Percentiles rank a stretch among this genome's conserved stretches.
Conservation (phyloP, 2,888 invertebrate species). For the Amphipoea oculea region DNA sequence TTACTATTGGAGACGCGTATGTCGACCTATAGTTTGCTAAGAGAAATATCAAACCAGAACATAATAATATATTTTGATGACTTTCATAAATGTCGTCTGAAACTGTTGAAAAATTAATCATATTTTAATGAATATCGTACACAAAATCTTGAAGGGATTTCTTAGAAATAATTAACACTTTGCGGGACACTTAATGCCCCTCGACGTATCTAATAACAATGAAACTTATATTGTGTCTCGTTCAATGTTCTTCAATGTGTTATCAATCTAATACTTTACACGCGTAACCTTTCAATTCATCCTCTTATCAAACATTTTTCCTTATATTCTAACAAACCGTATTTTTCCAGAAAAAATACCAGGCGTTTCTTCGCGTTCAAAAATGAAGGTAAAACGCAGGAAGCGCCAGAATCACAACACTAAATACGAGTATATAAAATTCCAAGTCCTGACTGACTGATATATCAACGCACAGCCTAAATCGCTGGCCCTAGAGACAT, state of each 20-base stretch:
- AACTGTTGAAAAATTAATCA: background rate
- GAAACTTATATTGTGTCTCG: too few species aligned
- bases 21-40: background rate
- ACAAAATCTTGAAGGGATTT: background rate
- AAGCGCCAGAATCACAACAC: too few species aligned
- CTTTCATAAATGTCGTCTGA: background rate
- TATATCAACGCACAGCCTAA: too few species aligned
- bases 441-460: too few species aligned
- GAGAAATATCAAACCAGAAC: background rate
- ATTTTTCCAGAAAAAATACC: background rate
- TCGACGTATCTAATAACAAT: too few species aligned
- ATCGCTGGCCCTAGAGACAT: too few species aligned
- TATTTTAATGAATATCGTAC: background rate
- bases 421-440: too few species aligned
- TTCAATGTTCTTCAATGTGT: too few species aligned
- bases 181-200: too few species aligned
- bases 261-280: constrained; percentile 3
- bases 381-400: too few species aligned
- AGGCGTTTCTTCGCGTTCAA: background rate
- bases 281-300: constrained; percentile 10
- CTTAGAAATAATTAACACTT: background rate
- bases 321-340: background rate
- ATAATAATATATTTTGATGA: background rate
- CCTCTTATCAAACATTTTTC: background rate
- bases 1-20: background rate